Base-by-base conservation (phyloP, 2,797 vertebrate genomes). In the Oryzias dopingdopingensis region DNA sequence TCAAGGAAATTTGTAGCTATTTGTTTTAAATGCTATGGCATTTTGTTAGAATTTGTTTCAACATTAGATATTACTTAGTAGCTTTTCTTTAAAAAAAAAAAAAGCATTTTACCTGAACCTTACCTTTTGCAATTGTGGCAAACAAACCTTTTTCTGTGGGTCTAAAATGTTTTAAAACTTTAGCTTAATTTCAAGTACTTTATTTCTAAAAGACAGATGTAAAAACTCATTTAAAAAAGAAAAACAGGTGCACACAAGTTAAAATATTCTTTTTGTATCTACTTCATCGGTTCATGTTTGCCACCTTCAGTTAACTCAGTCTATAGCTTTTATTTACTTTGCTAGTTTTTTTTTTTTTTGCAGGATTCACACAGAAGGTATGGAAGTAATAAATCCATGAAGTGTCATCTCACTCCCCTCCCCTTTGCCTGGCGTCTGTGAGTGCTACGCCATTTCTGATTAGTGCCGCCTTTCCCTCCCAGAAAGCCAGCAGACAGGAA, bases 401-500 rank as follows among this genome's bases (percentile, higher is more conserved):
- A 82, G 82, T 89, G 88, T 89, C 89, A 90, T 91, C 79, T 78
- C 52, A 16, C 62, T 78, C 68, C 70, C 85, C 84, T 84, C 81
- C 86, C 76, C 74, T 79, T 62, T 57, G 67, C 83, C 83, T 82
- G 78, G 77, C 80, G 86, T 81, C 58, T 54, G 74, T 72, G 49
- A 65, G 80, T 50, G 71, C 77, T 71, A 82, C 65, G 90, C 88
- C 91, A 91, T 88, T 90, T 90, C 82, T 90, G 86, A 93, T 92
- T 91, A 93, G 85, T 81, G 70, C 83, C 67, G 72, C 83, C 81
- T 79, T 81, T 86, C 85, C 87, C 85, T 79, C 71, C 77, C 80
- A 80, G 84, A 86, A 86, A 90, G 83, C 82, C 87, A 90, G 84
- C 77, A 84, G 90, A 90, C 85, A 89, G 91, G 89, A 92, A 90